phyloP scores from a whole-genome alignment of 2,113 vertebrate species.

The Actinemys pallida region DNA sequence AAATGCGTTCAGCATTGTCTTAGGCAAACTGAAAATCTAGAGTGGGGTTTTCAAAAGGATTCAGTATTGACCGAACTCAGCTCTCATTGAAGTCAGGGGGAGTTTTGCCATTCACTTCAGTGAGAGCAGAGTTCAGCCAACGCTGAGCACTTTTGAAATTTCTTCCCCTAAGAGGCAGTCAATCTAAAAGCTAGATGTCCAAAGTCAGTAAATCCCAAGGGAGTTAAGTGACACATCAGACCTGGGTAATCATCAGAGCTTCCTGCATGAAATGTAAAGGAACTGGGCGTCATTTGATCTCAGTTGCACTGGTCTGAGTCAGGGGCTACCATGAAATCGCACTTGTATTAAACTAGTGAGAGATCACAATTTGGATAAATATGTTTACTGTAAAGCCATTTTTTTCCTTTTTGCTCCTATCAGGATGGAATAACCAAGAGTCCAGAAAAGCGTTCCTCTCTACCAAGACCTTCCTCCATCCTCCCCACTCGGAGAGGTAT shows the following conservation, averaged over 20 bases:
- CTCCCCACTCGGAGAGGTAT: constrained; percentile 87
- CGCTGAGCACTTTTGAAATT: not conserved
- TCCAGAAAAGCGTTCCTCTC: constrained; percentile 92
- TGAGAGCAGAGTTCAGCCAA: not conserved
- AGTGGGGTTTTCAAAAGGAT: not conserved
- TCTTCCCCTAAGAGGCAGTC: not conserved
- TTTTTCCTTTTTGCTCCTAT: constrained; percentile 26
- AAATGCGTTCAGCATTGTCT: not conserved
- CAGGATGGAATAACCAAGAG: constrained; percentile 93
- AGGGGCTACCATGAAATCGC: not conserved
- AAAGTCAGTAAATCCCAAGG: not conserved
- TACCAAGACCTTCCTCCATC: constrained; percentile 91
- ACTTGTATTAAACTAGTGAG: not conserved
- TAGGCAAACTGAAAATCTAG: not conserved
- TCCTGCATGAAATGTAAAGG: not conserved
- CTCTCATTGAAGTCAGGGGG: not conserved
- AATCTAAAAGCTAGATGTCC: not conserved
- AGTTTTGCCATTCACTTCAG: not conserved
- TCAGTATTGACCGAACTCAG: not conserved
- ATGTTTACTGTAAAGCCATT: not conserved
- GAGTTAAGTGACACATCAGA: not conserved
- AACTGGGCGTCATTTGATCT: not conserved
- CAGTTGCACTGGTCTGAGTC: not conserved
- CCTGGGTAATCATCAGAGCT: not conserved
- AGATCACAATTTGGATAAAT: not conserved